Conservation (phyloP, 92 coral and sea anemone species). For the Bergia sp. region DNA sequence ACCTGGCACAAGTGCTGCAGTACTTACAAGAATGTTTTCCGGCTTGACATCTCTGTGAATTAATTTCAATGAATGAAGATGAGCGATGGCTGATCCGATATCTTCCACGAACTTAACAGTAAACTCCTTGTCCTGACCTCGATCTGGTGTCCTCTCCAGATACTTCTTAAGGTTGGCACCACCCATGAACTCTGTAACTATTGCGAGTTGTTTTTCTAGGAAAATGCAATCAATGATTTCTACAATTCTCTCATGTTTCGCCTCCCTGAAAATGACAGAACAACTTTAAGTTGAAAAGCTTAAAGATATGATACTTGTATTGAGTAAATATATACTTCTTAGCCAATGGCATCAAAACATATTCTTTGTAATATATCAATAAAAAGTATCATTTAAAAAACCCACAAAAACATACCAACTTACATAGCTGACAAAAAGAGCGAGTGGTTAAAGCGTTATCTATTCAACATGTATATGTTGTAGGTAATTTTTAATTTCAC, state of each 20-base stretch:
- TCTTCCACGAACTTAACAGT: constrained; percentile 62
- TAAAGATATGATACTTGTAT: neutral
- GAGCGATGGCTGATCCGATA: constrained; percentile 68
- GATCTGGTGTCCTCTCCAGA: constrained; percentile 26
- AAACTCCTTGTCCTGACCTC: constrained; percentile 49
- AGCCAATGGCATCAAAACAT: too few relatives aligned
- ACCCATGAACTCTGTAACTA: constrained; percentile 72
- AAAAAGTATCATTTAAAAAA: too few relatives aligned
- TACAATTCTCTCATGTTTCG: constrained; percentile 65
- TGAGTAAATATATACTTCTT: too few relatives aligned
- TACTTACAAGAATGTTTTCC: constrained; percentile 68
- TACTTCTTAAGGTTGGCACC: constrained; percentile 59
- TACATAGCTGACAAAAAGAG: too few relatives aligned
- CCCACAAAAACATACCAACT: too few relatives aligned
- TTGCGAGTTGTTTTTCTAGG: constrained; percentile 61
- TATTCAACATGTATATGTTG: too few relatives aligned
- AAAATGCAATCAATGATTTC: constrained; percentile 62
- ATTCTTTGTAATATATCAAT: too few relatives aligned
- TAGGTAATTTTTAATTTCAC: too few relatives aligned
- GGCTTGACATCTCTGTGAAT: constrained; percentile 73
- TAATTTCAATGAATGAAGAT: constrained; percentile 55
- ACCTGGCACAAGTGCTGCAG: constrained; percentile 31
- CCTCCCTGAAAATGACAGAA: constrained; percentile 42
- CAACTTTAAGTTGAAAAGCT: neutral
- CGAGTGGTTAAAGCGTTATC: too few relatives aligned